phyloP scores from a whole-genome alignment of 2,888 invertebrate genomes.

The Sinohyriopsis cumingii region DNA sequence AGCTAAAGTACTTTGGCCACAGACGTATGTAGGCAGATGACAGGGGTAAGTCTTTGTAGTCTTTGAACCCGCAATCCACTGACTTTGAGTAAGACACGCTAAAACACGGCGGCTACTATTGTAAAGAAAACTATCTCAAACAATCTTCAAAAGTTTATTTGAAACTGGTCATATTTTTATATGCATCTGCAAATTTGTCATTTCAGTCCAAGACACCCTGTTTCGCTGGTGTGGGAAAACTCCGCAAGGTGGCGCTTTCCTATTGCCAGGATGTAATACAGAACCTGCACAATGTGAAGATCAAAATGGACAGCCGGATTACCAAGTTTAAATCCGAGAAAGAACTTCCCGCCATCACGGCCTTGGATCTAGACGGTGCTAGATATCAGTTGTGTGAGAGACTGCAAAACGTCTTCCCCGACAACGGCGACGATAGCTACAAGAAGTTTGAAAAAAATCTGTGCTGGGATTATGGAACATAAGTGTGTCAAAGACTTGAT shows the following conservation, averaged over 20 bases:
- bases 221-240: constrained; percentile 30
- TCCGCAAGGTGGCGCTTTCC: constrained; percentile 34
- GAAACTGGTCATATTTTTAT: neutral
- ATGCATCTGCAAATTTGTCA: neutral
- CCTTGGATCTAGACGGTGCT: constrained; percentile 12
- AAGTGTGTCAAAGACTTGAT: constrained; percentile 19
- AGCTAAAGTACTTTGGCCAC: too few relatives aligned
- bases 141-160: too few relatives aligned
- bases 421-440: constrained; percentile 13
- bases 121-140: too few relatives aligned
- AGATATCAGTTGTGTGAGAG: constrained; percentile 9
- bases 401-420: constrained; percentile 26
- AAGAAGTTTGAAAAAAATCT: constrained; percentile 17
- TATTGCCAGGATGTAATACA: constrained; percentile 31
- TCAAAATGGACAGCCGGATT: constrained; percentile 27
- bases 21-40: too few relatives aligned
- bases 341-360: constrained; percentile 26
- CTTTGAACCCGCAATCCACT: too few relatives aligned
- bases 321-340: constrained; percentile 25
- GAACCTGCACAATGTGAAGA: constrained; percentile 43
- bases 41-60: too few relatives aligned
- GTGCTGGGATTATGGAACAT: constrained; percentile 23
- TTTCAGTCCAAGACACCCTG: constrained; percentile 11
- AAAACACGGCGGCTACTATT: too few relatives aligned
- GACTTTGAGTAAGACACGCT: too few relatives aligned